Base-by-base conservation (phyloP, 2,113 vertebrate species). In the Salvelinus fontinalis region DNA sequence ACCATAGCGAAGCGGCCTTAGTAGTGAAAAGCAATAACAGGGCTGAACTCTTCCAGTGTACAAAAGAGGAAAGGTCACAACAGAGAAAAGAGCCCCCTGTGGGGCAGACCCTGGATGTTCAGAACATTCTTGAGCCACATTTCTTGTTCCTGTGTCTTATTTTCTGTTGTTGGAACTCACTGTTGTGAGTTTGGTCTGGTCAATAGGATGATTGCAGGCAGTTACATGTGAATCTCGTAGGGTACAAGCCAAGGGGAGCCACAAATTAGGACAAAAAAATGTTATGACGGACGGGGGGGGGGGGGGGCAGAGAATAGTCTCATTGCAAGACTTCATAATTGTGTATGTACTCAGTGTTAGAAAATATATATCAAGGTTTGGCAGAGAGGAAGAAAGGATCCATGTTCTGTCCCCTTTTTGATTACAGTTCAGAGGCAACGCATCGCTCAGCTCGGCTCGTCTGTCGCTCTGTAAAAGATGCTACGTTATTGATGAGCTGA, bases 401-500 rank as follows among this genome's bases (percentile, higher is more conserved):
- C 4, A 39, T 75, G 39, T 27, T 22, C 12, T 71, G 22, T 24
- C 51, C 20, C 34, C 29, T n/a, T 62, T 68, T 79, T 81, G 71
- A 80, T 79, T 84, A 44, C 70, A 59, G 81, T 65, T 84, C 64
- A 68, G 18, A 68, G 31, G 67, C 14, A 68, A 27, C 8, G 14
- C 71, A 54, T 76, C 34, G n/a, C 80, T 65, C 70, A 75, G 49
- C 76, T 51, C 16, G 14, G 12, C 11, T 39, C 8, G 39, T 11
- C 39, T 44, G 39, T 44, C 72, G 77, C 73, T 51, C 75, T 82
- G 72, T 57, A 70, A 62, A 65, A n/a, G 71, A 71, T 34, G 18
- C 18, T 86, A 71, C 73, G 77, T 83, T 87, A 86, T 86, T 89
- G 82, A 89, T 88, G 87, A 14, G 48, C 51, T 13, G 24, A 51